These are phyloP conservation scores for Acanthosoma haemorrhoidale DNA, from an alignment of 2,888 invertebrate genomes.

Conservation along the genomic window DNA sequence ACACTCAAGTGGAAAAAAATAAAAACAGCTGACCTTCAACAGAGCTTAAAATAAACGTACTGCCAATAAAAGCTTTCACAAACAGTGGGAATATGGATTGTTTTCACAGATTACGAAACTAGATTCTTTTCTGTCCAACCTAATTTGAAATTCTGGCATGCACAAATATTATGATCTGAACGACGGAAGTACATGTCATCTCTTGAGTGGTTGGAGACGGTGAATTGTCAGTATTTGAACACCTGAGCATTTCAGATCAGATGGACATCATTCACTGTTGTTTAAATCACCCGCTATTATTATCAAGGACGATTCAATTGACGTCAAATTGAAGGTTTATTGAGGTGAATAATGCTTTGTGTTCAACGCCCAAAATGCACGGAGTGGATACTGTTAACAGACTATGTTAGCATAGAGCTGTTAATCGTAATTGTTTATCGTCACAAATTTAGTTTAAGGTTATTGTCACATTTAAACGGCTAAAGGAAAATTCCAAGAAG, in stretches of 20 bases:
- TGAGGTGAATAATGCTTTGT: too few species aligned
- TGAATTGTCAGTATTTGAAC: neutral
- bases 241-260: neutral
- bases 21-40: conserved; percentile 1
- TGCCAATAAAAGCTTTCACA: neutral
- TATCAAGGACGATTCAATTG: too few species aligned
- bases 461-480: too few species aligned
- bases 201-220: neutral
- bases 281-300: neutral
- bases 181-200: neutral
- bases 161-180: conserved; percentile 4
- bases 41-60: neutral
- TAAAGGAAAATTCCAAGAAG: too few species aligned
- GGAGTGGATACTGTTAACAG: too few species aligned
- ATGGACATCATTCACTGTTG: neutral
- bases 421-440: too few species aligned
- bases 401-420: too few species aligned
- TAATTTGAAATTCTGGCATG: neutral
- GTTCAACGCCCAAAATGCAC: too few species aligned
- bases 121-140: neutral
- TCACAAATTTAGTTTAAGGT: too few species aligned
- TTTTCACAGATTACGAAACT: neutral
- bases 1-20: too few species aligned
- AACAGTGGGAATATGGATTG: neutral
- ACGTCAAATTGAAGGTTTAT: too few species aligned